Conservation (phyloP, 2,797 vertebrate species). For the Molossus alvarezi region DNA sequence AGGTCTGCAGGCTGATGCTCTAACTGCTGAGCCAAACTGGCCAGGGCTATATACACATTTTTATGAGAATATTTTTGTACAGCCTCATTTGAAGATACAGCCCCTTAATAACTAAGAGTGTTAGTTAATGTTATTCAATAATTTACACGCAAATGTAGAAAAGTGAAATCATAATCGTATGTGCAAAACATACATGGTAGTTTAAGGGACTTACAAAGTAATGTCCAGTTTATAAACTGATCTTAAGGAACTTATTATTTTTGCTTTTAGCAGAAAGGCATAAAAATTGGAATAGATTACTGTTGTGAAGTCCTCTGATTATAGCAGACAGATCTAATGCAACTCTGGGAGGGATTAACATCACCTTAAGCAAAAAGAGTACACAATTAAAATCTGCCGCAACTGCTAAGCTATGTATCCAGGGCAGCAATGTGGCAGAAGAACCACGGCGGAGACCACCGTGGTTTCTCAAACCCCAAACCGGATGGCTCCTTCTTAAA, state of each 20-base stretch:
- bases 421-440: background rate
- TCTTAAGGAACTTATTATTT: background rate
- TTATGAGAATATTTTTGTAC: conserved; percentile 8
- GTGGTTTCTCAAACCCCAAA: background rate
- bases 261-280: background rate
- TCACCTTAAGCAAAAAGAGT: background rate
- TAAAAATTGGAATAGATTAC: background rate
- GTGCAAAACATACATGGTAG: background rate
- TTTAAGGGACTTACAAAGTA: background rate
- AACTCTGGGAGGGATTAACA: background rate
- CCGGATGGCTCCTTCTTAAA: background rate
- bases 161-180: background rate
- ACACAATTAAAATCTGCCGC: background rate
- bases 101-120: background rate
- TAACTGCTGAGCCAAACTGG: too few species aligned
- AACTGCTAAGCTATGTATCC: background rate
- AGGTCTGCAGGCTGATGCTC: too few species aligned
- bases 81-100: background rate
- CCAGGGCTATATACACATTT: background rate
- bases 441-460: background rate
- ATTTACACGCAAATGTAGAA: background rate
- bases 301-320: background rate
- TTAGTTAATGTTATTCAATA: background rate
- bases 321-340: background rate
- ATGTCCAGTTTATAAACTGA: background rate